Evolutionary conservation across 2,797 vertebrate genomes (phyloP), one percentile per base, ranked within the genome.

Genomic region (Limnodromus scolopaceus): DNA sequence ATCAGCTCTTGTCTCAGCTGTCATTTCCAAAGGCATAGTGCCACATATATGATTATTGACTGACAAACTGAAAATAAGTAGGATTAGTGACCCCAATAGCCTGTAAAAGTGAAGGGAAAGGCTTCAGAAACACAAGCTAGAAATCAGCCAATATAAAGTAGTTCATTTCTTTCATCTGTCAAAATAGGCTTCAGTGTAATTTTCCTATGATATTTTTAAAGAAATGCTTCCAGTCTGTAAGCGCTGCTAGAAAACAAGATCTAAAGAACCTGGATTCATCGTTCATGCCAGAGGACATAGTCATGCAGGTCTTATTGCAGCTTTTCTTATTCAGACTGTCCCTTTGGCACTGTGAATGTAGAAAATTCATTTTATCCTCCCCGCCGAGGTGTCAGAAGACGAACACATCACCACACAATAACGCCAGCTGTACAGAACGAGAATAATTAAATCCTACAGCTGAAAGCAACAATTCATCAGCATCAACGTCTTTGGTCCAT

Each of bases 401-500:
- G 96, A 96, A 92, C 75, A 79, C 64, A 95, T 96, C 75, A 51
- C 82, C 64, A 57, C 80, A 87, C 82, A 94, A 90, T 92, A 93
- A 63, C 15, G 1, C 55, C 88, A 94, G 71, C 87, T 94, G 84
- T 91, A 84, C 58, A 70, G 78, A 91, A 92, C 0, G 8, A 91
- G 75, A 78, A 61, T 96, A 96, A 96, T 97, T 94, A 93, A 94
- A 92, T 94, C 77, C 80, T 80, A 89, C 85, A 95, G 90, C 93
- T 96, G 93, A 97, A 97, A 92, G 86, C 75, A 77, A 79, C 90
- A 95, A 93, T 96, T 96, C 84, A 83, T 87, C 88, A 87, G 83
- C 66, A 90, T 75, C 89, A 76, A 41, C 72, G 70, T 92, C 84
- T 92, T 87, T 23, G 7, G 13, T 89, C 86, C 53, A 13, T 38